phyloP scores from a whole-genome alignment of 1,140 invertebrate genomes.

The Pentalonia nigronervosa region DNA sequence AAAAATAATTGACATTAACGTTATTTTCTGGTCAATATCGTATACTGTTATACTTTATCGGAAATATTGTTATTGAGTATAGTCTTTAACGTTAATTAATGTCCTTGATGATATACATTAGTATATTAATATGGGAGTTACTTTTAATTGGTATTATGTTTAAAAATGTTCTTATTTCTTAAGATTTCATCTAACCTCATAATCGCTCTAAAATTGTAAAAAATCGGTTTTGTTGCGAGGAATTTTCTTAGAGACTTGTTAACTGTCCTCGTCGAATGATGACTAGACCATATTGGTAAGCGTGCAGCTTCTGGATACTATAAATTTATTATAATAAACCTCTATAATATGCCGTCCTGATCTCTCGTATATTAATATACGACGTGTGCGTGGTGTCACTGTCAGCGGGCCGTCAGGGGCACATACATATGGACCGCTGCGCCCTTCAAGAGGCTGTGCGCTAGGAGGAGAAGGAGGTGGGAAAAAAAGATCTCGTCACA shows the following conservation, averaged over 20 bases:
- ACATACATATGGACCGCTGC: not conserved
- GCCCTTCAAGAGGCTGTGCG: not conserved
- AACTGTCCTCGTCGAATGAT: not conserved
- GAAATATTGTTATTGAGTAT: no score
- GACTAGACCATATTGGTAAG: not conserved
- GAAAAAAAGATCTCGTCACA: not conserved
- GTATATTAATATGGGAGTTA: no score
- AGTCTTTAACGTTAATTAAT: no score
- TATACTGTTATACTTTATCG: no score
- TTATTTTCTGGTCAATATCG: no score
- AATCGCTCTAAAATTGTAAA: not conserved
- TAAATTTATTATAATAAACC: constrained; percentile 2
- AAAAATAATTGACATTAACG: no score
- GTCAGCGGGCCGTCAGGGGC: not conserved
- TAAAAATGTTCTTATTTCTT: not conserved
- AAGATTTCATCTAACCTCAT: not conserved
- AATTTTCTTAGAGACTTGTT: not conserved
- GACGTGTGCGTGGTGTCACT: not conserved
- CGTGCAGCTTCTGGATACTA: not conserved
- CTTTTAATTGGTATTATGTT: not conserved
- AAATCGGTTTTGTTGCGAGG: not conserved
- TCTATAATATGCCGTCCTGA: not conserved
- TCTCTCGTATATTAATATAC: not conserved
- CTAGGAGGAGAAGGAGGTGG: not conserved
- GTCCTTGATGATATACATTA: no score